Base-by-base conservation (phyloP, 2,888 invertebrate genomes). In the Graphium colonna region DNA sequence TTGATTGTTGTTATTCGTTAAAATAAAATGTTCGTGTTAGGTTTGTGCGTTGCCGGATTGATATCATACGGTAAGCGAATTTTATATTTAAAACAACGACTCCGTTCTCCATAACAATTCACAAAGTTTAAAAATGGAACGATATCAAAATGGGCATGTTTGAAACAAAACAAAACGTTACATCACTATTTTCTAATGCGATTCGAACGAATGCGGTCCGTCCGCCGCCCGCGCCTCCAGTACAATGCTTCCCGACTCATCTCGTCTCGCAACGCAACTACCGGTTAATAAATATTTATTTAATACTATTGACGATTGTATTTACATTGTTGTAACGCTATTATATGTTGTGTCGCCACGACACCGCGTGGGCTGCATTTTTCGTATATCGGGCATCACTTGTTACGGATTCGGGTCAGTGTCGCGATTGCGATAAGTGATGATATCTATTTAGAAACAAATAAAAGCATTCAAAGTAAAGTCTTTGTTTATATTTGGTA, bases 281-380 rank as follows among this genome's bases (percentile, higher is more conserved):
- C 77, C 72, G 73, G 71, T 70, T 76, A 74, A 83, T 87, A 85
- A 88, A 86, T 87, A 88, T 87, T 86, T 86, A 88, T 88, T 81
- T 81, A 80, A 84, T 83, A 79, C 69, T 80, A 86, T 86, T 84
- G 86, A 87, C 87, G 87, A 84, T 80, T 73, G 75, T 83, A 86
- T 87, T 86, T 84, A 86, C 86, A 88, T 86, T 82, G 82, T 81
- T 71, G 58, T 59, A 82, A 75, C 74, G 73, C 65, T 70, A 63
- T 66, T 39, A 71, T 71, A 73, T 72, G 75, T 71, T 69, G 70
- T 77, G 82, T 81, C 73, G 71, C 76, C 74, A 77, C 71, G 71
- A 68, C 68, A 61, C 60, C 65, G 83, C 79, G 85, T 86, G 75
- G 86, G 86, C 67, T 61, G 73, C 55, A 59, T 69, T 71, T 74